A percentile compares a stretch with the other conserved stretches of the same genome.
Evolutionary conservation across 2,113 vertebrate genomes (phyloP).

Genomic region (Eulemur rufifrons): DNA sequence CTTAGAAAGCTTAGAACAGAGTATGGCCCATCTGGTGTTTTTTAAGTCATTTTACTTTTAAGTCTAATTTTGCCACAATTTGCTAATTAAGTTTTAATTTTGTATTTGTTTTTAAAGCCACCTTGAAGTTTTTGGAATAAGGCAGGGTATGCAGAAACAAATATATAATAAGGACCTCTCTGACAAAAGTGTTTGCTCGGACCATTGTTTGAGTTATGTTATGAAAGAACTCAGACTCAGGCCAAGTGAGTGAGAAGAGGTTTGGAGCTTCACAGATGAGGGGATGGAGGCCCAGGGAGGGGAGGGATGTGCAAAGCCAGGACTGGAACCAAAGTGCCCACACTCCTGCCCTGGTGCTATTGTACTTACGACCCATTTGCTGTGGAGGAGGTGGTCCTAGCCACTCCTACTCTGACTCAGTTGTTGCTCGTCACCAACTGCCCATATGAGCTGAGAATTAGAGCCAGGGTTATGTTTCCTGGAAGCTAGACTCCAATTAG

Average conservation of each 20-base stretch:
- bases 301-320: not conserved
- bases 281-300: not conserved
- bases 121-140: not conserved
- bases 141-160: not conserved
- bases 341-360: not conserved
- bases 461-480: not conserved
- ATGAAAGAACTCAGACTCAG: not conserved
- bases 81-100: not conserved
- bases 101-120: not conserved
- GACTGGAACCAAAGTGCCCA: not conserved
- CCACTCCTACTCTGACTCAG: not conserved
- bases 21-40: not conserved
- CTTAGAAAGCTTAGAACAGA: not conserved
- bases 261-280: not conserved
- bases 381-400: not conserved
- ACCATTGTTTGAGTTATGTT: not conserved
- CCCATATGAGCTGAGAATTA: not conserved
- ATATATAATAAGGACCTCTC: not conserved
- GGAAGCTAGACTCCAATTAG: not conserved
- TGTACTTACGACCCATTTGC: not conserved
- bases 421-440: not conserved
- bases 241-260: not conserved
- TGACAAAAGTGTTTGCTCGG: not conserved
- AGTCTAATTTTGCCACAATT: not conserved
- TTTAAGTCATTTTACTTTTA: not conserved